phyloP scores from a whole-genome alignment of 2,888 invertebrate genomes.

The Parascotia fuliginaria region DNA sequence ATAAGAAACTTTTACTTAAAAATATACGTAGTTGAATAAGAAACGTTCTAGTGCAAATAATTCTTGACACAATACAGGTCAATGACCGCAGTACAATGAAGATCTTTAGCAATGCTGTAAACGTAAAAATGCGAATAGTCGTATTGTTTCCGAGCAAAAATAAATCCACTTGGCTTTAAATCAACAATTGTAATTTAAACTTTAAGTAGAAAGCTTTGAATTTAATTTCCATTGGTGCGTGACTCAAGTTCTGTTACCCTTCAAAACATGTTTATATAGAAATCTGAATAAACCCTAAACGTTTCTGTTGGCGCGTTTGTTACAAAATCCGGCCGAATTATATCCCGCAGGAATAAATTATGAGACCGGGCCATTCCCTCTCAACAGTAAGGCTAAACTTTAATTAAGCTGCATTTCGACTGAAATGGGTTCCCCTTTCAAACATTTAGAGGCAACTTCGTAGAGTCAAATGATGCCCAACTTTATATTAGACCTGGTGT shows the following conservation, averaged over 20 bases:
- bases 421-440: slow-evolving; percentile 73
- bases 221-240: slow-evolving; percentile 27
- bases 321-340: slow-evolving; percentile 76
- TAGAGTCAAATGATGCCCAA: slow-evolving; percentile 57
- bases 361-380: slow-evolving; percentile 73
- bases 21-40: too few relatives aligned
- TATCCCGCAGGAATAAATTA: slow-evolving; percentile 80
- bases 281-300: slow-evolving; percentile 61
- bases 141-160: slow-evolving; percentile 67
- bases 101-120: slow-evolving; percentile 80
- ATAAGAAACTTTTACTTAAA: too few relatives aligned
- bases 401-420: slow-evolving; percentile 80
- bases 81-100: slow-evolving; percentile 75
- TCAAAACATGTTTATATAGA: slow-evolving; percentile 42
- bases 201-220: slow-evolving; percentile 31
- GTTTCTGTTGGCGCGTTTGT: slow-evolving; percentile 67
- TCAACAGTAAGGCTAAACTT: slow-evolving; percentile 74
- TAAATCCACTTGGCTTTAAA: slow-evolving; percentile 57
- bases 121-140: slow-evolving; percentile 83
- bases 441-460: slow-evolving; percentile 66
- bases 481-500: slow-evolving; percentile 41
- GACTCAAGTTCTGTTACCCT: slow-evolving; percentile 9
- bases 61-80: too few relatives aligned
- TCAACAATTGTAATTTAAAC: slow-evolving; percentile 36
- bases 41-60: too few relatives aligned